phyloP scores from a whole-genome alignment of 1,140 invertebrate genomes.

The Drosophila eugracilis region DNA sequence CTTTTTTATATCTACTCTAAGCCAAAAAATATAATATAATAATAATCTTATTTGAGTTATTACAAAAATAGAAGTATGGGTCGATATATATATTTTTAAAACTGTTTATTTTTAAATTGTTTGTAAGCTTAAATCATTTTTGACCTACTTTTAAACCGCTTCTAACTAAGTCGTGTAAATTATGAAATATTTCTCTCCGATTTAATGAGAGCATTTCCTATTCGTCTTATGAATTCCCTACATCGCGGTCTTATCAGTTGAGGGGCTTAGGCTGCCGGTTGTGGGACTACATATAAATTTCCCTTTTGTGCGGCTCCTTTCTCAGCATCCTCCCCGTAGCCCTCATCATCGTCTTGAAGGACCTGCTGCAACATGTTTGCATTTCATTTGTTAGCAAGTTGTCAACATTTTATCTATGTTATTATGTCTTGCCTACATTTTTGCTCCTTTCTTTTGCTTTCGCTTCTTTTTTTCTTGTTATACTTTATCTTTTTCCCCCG shows the following conservation, averaged over 20 bases:
- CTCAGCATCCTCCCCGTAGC: conserved; percentile 9
- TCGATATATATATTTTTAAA: no score
- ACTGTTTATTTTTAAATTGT: no score
- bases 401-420: conserved; percentile 63
- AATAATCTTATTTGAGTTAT: no score
- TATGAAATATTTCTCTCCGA: not conserved
- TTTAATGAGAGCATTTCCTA: conserved; percentile 1
- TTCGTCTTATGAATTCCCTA: not conserved
- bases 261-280: conserved; percentile 14
- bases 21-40: no score
- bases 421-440: conserved; percentile 48
- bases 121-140: no score
- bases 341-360: conserved; percentile 11
- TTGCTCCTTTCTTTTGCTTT: conserved; percentile 12
- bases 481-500: conserved; percentile 2
- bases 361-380: conserved; percentile 60
- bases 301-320: conserved; percentile 29
- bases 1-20: conserved; percentile 6
- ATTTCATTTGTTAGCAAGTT: conserved; percentile 66
- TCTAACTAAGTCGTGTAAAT: not conserved
- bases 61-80: no score
- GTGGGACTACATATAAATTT: conserved; percentile 30
- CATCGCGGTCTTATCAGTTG: conserved; percentile 2
- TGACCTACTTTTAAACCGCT: not conserved
- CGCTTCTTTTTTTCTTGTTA: conserved; percentile 18